Percentiles rank a stretch among this genome's conserved stretches.
These are phyloP conservation scores for Micromys minutus DNA, from an alignment of 2,113 vertebrate species.

Conservation along the genomic window DNA sequence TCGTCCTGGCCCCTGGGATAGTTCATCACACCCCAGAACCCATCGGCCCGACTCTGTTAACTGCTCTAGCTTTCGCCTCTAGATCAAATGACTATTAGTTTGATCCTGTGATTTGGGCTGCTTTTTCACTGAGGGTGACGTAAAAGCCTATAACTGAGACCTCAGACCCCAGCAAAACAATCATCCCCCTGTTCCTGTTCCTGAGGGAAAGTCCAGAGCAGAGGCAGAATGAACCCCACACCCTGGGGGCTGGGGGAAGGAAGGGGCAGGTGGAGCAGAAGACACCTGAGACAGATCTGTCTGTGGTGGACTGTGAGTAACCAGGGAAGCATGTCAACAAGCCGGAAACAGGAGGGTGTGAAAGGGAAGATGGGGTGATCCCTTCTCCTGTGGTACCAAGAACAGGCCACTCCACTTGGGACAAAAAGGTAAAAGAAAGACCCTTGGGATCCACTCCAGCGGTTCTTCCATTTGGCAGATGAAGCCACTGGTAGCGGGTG, in stretches of 20 bases:
- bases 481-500: not conserved
- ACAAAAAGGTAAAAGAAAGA: not conserved
- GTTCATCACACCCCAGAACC: not conserved
- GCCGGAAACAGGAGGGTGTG: not conserved
- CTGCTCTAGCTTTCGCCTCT: not conserved
- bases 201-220: not conserved
- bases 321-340: not conserved
- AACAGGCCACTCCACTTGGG: not conserved
- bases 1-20: not conserved
- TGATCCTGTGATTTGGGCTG: conserved; percentile 52
- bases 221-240: not conserved
- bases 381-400: not conserved
- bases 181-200: not conserved
- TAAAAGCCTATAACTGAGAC: conserved; percentile 7
- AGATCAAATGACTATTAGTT: conserved; percentile 50
- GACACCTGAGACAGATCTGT: not conserved
- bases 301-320: not conserved
- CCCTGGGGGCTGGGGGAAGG: not conserved
- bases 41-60: not conserved
- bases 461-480: conserved; percentile 3
- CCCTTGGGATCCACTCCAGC: not conserved
- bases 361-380: not conserved
- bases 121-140: conserved; percentile 28
- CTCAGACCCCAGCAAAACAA: conserved; percentile 4
- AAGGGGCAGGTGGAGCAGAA: not conserved